Evolutionary conservation across 2,888 invertebrate species (phyloP).

Genomic region (Gymnoscelis rufifasciata): DNA sequence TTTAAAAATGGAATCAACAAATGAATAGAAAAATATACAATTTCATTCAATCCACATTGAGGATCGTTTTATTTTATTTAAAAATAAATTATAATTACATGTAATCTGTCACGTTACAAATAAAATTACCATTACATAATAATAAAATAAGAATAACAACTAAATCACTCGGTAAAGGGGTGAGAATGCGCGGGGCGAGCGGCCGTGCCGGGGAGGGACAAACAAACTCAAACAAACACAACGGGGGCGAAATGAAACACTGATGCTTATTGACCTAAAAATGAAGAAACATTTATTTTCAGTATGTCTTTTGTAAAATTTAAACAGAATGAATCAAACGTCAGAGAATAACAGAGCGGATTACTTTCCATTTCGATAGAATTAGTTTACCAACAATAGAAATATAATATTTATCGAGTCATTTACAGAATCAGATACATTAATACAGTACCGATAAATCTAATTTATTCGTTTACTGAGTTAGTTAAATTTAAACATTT

Average conservation of each 20-base stretch:
- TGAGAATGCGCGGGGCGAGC: constrained; percentile 2
- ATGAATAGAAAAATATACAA: constrained; percentile 24
- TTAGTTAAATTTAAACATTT: constrained; percentile 69
- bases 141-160: constrained; percentile 31
- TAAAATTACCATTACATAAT: constrained; percentile 31
- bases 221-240: constrained; percentile 23
- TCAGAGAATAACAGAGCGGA: constrained; percentile 75
- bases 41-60: constrained; percentile 25
- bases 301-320: constrained; percentile 83
- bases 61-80: constrained; percentile 29
- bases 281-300: constrained; percentile 86
- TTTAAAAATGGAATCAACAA: no score
- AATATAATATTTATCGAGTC: constrained; percentile 76
- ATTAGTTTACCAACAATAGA: constrained; percentile 74
- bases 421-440: constrained; percentile 67
- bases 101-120: constrained; percentile 30
- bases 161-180: constrained; percentile 29
- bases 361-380: constrained; percentile 69
- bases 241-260: constrained; percentile 69
- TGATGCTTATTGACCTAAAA: constrained; percentile 83
- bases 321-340: constrained; percentile 78
- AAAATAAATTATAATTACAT: constrained; percentile 33
- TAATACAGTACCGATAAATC: constrained; percentile 74
- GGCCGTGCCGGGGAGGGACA: constrained; percentile 3
- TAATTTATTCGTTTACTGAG: constrained; percentile 75